These are phyloP conservation scores for Ara ararauna DNA, from an alignment of 2,797 vertebrate species.

Conservation along the genomic window DNA sequence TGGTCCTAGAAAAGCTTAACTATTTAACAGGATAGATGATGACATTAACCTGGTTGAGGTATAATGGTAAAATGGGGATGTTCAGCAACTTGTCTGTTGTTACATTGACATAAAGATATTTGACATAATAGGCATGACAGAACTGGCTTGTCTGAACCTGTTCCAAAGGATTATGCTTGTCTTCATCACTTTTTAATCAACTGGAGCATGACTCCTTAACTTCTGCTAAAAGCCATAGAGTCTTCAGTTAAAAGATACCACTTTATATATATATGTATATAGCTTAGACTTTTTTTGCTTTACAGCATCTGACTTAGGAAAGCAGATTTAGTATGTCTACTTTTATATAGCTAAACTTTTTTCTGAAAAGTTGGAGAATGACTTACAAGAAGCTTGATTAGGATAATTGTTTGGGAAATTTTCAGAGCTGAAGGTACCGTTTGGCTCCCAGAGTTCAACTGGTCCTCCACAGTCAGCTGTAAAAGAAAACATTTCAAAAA, in stretches of 20 bases:
- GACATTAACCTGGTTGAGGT: not conserved
- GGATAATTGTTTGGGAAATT: conserved; percentile 87
- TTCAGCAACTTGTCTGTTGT: not conserved
- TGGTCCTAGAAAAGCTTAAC: not conserved
- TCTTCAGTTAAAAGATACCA: not conserved
- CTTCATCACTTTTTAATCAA: not conserved
- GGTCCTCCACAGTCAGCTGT: conserved; percentile 90
- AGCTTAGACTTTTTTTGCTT: not conserved
- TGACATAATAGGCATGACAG: not conserved
- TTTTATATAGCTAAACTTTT: not conserved
- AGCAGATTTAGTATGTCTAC: not conserved
- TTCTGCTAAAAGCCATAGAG: not conserved
- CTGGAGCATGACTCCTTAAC: not conserved
- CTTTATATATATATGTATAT: not conserved
- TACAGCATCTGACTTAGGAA: not conserved
- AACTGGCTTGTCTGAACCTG: not conserved
- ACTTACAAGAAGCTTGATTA: conserved; percentile 85
- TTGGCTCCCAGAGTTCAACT: conserved; percentile 87
- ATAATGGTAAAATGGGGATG: not conserved
- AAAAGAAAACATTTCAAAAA: conserved; percentile 52
- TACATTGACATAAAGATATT: not conserved
- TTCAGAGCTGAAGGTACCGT: conserved; percentile 85
- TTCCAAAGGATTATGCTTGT: not conserved
- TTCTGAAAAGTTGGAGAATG: not conserved
- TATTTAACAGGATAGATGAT: not conserved